These are phyloP conservation scores for Microplitis demolitor DNA, from an alignment of 1,140 invertebrate species.

Conservation along the genomic window DNA sequence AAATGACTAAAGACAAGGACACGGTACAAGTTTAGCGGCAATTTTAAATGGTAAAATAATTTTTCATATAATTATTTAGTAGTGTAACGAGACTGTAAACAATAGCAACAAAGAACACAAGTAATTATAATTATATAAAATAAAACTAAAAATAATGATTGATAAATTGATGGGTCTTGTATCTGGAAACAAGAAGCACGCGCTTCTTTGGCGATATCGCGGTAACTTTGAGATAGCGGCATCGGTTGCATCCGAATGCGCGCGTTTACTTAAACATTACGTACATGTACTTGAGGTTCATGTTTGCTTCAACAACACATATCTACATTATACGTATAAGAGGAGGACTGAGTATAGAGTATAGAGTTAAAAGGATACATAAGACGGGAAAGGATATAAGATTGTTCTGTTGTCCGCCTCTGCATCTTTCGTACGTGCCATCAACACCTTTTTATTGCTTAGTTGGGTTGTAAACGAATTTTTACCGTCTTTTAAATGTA, in stretches of 20 bases:
- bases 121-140: no score
- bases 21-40: no score
- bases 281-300: no score
- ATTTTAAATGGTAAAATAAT: no score
- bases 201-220: not conserved
- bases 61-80: no score
- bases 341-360: not conserved
- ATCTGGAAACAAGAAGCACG: conserved; percentile 9
- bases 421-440: conserved; percentile 11
- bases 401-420: not conserved
- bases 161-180: conserved; percentile 1
- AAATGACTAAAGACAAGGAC: no score
- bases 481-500: not conserved
- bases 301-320: no score
- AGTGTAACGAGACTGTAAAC: no score
- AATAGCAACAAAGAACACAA: no score
- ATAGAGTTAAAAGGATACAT: not conserved
- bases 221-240: conserved; percentile 11
- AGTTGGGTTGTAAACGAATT: conserved; percentile 24
- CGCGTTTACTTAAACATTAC: not conserved
- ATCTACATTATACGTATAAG: no score
- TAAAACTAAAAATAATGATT: not conserved
- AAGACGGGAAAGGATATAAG: not conserved
- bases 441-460: conserved; percentile 32
- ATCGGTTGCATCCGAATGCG: not conserved